Evolutionary conservation across 2,888 invertebrate species (phyloP).

Genomic region (Prosopocoilus inquinatus): DNA sequence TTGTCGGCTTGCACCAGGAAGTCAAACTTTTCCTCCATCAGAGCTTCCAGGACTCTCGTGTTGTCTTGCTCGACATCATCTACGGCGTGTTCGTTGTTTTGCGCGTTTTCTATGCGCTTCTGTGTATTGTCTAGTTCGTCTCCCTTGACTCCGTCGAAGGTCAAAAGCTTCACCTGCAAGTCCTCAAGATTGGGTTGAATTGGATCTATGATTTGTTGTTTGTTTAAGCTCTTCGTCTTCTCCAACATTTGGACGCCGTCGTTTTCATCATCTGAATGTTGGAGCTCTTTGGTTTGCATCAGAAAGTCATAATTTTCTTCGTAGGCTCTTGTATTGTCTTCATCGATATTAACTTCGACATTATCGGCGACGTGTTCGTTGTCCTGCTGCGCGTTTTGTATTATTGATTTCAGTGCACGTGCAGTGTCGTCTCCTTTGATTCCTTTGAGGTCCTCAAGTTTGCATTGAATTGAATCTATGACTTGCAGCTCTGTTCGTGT

Average conservation of each 20-base stretch:
- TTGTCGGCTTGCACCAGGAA: no score
- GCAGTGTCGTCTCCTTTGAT: slow-evolving; percentile 23
- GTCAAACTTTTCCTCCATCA: no score
- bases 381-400: slow-evolving; percentile 12
- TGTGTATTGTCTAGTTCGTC: neutral
- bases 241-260: slow-evolving; percentile 1
- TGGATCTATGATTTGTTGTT: no score
- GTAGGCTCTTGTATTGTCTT: neutral
- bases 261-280: slow-evolving; percentile 8
- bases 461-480: slow-evolving; percentile 18
- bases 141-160: neutral
- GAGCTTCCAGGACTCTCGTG: no score
- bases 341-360: neutral
- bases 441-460: slow-evolving; percentile 15
- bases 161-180: neutral
- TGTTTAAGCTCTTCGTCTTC: neutral
- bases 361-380: neutral
- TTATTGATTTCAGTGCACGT: slow-evolving; percentile 20
- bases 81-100: no score
- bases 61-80: no score
- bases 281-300: slow-evolving; percentile 2
- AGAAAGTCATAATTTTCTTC: slow-evolving; percentile 5
- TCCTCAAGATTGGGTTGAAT: neutral
- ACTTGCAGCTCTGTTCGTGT: no score
- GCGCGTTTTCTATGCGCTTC: neutral